These are phyloP conservation scores for Phycodurus eques DNA, from an alignment of 2,113 vertebrate species.

Conservation along the genomic window DNA sequence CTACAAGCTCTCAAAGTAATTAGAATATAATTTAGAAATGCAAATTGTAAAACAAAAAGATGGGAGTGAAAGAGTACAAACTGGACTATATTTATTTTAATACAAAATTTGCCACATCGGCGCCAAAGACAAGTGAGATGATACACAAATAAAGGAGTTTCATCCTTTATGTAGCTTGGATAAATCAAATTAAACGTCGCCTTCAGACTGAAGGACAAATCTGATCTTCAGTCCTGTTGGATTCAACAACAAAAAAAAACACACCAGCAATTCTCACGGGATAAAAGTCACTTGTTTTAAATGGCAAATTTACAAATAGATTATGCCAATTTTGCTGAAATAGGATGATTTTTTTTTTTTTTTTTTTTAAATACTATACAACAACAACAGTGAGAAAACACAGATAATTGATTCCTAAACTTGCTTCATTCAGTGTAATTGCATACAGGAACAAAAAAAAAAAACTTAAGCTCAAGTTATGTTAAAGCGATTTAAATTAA, in stretches of 20 bases:
- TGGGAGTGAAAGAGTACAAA: neutral
- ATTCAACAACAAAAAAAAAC: neutral
- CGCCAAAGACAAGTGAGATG: constrained; percentile 16
- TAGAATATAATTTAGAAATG: too few relatives aligned
- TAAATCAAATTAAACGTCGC: neutral
- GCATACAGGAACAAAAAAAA: neutral
- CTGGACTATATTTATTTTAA: constrained; percentile 47
- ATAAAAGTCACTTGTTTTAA: constrained; percentile 14
- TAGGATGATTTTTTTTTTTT: neutral
- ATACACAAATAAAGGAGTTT: neutral
- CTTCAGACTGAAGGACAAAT: constrained; percentile 4
- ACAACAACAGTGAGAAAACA: neutral
- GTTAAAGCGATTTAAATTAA: neutral
- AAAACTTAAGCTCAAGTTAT: neutral
- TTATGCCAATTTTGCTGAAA: neutral
- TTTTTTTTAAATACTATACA: neutral
- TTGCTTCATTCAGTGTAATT: neutral
- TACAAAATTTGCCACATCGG: constrained; percentile 42
- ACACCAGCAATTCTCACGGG: constrained; percentile 15
- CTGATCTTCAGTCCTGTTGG: neutral
- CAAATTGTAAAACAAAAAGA: neutral
- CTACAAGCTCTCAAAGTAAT: too few relatives aligned
- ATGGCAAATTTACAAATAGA: constrained; percentile 21
- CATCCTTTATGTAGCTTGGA: neutral
- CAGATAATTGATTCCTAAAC: neutral